These are phyloP conservation scores for Trigoniulus corallinus DNA, from an alignment of 1,140 invertebrate species.

Conservation along the genomic window DNA sequence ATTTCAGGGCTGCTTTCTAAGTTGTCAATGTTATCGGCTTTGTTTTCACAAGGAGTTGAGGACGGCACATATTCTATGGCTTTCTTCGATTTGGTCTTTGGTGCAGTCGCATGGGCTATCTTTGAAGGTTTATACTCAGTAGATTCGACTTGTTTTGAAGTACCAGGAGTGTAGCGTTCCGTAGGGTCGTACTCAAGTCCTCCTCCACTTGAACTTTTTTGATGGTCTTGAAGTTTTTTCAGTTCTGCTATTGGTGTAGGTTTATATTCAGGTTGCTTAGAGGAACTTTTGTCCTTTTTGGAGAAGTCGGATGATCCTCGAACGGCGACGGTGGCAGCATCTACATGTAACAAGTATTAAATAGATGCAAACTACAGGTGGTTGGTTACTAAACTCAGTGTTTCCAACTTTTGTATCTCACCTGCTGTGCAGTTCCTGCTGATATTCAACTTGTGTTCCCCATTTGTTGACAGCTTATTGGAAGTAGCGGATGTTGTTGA, in stretches of 20 bases:
- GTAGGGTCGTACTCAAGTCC: slow-evolving; percentile 7
- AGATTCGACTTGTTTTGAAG: background rate
- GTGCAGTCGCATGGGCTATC: background rate
- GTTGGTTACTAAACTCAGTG: too few species aligned
- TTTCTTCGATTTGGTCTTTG: background rate
- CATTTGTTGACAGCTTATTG: too few species aligned
- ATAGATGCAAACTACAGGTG: too few species aligned
- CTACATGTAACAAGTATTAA: too few species aligned
- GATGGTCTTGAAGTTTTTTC: slow-evolving; percentile 23
- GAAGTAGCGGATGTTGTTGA: too few species aligned
- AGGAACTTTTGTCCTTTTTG: background rate
- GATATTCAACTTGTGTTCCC: too few species aligned
- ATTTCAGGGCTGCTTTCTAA: background rate
- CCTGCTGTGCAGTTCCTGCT: slow-evolving; percentile 12
- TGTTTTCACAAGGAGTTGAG: too few species aligned
- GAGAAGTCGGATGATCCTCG: slow-evolving; percentile 5
- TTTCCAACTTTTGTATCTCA: too few species aligned
- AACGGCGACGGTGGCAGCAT: slow-evolving; percentile 10
- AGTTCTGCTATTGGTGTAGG: slow-evolving; percentile 42
- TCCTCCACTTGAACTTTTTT: background rate
- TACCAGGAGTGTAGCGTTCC: slow-evolving; percentile 1
- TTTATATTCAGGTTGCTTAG: slow-evolving; percentile 32
- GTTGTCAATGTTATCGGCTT: too few species aligned
- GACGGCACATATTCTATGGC: too few species aligned
- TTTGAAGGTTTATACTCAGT: background rate